Base-by-base conservation (phyloP, 2,797 vertebrate species). In the Amblyopsis hoosieri region DNA sequence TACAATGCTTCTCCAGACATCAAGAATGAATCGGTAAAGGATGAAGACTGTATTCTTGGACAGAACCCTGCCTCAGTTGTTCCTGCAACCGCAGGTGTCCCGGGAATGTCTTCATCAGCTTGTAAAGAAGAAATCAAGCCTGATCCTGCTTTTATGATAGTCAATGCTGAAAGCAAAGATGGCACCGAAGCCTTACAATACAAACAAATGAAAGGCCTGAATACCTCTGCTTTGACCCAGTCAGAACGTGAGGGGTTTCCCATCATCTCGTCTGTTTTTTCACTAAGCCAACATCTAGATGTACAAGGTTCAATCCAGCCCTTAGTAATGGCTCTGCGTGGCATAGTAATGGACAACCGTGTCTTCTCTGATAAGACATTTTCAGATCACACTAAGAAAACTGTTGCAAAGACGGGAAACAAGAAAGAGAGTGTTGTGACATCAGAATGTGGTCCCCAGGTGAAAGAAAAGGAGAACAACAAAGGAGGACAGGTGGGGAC, bases 191-290 rank as follows among this genome's bases (percentile, higher is more conserved):
- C 7, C 0, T 2, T 23, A 3, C 37, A 51, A 2, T 46, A 57
- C 50, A 74, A 74, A 55, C 51, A 64, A n/a, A 15, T 46, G 2
- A 52, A 53, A 3, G 56, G 61, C 45, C 69, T 71, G 31, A 79
- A 87, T 54, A n/a, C 12, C 1, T 72, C 76, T 0, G 0, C 72
- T 51, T 72, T 77, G 79, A 62, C 47, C 8, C 83, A 62, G 23
- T 70, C 79, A 3, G 62, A 8, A 37, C 46, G 85, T 3, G 82
- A 86, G 57, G 90, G 94, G 0, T 94, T 97, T 58, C 96, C 96
- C 0, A 83, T 99, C 60, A 99, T 99, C 89, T 98, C 96, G 0
- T 97, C 96, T 3, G 96, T 99, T 3, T 98, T 98, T 88, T 98
- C 97, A 4, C 87, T 99, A 63, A 95, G 96, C 60, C 82, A 87